Evolutionary conservation across 2,113 vertebrate genomes (phyloP).

Genomic region (Phalacrocorax pelagicus): DNA sequence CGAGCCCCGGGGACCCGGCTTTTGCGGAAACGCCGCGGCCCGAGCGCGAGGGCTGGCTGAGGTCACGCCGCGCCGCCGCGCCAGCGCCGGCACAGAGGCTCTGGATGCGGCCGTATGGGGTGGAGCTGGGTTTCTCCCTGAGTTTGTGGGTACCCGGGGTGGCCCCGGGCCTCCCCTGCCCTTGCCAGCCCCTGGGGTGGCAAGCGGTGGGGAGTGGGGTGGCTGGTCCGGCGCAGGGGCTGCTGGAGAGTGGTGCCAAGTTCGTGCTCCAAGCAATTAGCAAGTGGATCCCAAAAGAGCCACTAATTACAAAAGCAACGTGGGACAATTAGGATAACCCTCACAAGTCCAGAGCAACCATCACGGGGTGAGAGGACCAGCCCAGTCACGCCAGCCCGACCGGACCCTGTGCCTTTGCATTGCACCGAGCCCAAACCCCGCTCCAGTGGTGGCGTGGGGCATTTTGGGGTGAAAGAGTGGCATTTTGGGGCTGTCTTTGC

Average conservation of each 20-base stretch:
- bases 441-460: rapidly evolving
- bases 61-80: not conserved
- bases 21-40: not conserved
- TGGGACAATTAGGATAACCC: not conserved
- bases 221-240: not conserved
- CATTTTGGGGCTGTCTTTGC: not conserved
- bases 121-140: rapidly evolving
- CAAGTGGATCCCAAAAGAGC: constrained; percentile 23
- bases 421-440: not conserved
- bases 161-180: not conserved
- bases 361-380: not conserved
- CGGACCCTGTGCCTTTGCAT: rapidly evolving
- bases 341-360: not conserved
- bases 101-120: rapidly evolving
- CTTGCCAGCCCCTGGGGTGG: rapidly evolving
- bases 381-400: not conserved
- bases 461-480: not conserved
- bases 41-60: not conserved
- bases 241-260: not conserved
- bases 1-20: not conserved
- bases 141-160: not conserved
- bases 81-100: not conserved
- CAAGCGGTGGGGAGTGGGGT: rapidly evolving
- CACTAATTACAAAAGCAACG: not conserved
- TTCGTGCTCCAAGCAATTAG: not conserved